phyloP scores from a whole-genome alignment of 2,113 vertebrate genomes.

The Zeus faber region DNA sequence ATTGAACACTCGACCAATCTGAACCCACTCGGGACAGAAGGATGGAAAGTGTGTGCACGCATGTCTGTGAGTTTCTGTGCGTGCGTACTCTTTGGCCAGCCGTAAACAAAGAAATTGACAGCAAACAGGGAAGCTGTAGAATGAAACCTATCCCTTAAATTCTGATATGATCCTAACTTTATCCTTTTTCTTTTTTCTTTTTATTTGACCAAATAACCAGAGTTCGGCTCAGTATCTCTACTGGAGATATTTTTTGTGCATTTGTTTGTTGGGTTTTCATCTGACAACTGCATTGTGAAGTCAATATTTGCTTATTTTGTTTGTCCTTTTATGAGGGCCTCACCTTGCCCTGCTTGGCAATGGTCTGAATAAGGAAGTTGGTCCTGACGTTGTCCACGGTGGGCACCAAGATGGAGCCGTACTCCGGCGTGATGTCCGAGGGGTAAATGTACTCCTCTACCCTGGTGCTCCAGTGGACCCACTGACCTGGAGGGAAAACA shows the following conservation, averaged over 20 bases:
- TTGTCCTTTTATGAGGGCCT: no score
- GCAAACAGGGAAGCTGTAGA: neutral
- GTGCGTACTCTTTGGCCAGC: no score
- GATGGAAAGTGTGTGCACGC: neutral
- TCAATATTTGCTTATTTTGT: no score
- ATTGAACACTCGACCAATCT: neutral
- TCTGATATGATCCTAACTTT: no score
- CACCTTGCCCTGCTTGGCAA: constrained; percentile 94
- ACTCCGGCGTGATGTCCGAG: constrained; percentile 78
- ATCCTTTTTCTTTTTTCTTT: no score
- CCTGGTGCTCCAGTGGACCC: constrained; percentile 85
- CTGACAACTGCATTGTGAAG: no score
- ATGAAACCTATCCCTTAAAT: no score
- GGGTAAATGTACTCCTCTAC: constrained; percentile 92
- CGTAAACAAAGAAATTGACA: no score
- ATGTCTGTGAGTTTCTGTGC: neutral
- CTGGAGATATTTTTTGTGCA: no score
- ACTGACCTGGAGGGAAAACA: constrained; percentile 75
- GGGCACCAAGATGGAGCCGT: constrained; percentile 90
- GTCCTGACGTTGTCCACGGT: constrained; percentile 94
- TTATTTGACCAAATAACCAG: no score
- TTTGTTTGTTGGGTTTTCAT: no score
- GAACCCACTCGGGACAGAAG: neutral
- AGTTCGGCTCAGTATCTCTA: no score
- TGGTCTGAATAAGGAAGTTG: constrained; percentile 89